Conservation (phyloP, 2,888 invertebrate species). For the Blera fallax region DNA sequence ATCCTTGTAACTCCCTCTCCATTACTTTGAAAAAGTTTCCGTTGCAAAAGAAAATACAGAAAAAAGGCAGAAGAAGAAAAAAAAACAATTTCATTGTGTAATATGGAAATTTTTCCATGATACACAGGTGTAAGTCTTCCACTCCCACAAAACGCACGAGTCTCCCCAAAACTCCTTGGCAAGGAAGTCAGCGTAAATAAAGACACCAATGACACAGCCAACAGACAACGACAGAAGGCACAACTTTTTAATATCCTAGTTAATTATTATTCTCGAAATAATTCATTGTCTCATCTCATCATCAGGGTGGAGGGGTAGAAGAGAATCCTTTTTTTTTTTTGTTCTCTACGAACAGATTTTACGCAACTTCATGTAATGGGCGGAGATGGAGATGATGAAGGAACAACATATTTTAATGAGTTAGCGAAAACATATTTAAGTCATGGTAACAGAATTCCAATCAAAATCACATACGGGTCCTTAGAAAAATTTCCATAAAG, state of each 20-base stretch:
- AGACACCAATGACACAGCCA: slow-evolving; percentile 14
- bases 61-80: no score
- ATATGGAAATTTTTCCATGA: slow-evolving; percentile 37
- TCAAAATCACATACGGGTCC: slow-evolving; percentile 5
- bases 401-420: slow-evolving; percentile 49
- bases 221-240: slow-evolving; percentile 33
- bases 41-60: background rate
- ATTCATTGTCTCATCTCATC: slow-evolving; percentile 25
- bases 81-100: slow-evolving; percentile 34
- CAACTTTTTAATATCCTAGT: slow-evolving; percentile 67
- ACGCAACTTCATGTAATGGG: slow-evolving; percentile 11
- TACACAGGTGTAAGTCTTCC: slow-evolving; percentile 32
- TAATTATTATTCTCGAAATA: slow-evolving; percentile 67
- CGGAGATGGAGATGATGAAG: background rate
- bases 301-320: background rate
- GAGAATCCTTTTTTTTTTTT: background rate
- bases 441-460: slow-evolving; percentile 16
- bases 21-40: slow-evolving; percentile 27
- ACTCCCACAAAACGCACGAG: background rate
- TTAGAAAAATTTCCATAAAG: slow-evolving; percentile 3
- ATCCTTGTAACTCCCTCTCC: background rate
- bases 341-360: slow-evolving; percentile 6
- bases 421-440: slow-evolving; percentile 45
- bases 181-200: slow-evolving; percentile 28
- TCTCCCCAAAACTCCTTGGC: background rate